These are phyloP conservation scores for Leucoraja ocellata DNA, from an alignment of 2,797 vertebrate genomes.

Conservation along the genomic window DNA sequence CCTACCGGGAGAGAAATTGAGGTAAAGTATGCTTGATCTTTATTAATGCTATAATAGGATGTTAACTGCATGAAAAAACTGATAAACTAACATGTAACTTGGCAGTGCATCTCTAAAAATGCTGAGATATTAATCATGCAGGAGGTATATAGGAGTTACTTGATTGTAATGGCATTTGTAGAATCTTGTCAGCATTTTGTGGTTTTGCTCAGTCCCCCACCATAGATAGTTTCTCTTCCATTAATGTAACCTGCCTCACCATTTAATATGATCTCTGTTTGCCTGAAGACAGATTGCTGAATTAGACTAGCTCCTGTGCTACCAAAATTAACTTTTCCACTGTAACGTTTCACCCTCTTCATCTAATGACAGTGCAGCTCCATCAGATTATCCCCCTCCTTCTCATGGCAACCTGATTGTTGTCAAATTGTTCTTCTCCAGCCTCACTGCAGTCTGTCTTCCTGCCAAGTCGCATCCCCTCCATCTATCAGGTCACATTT, in stretches of 20 bases:
- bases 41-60: neutral
- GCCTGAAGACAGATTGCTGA: neutral
- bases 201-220: neutral
- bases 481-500: neutral
- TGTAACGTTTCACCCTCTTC: neutral
- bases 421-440: neutral
- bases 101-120: neutral
- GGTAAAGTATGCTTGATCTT: too few species aligned
- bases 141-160: neutral
- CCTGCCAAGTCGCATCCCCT: neutral
- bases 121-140: neutral
- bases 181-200: neutral
- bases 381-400: neutral
- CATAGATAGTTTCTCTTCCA: neutral
- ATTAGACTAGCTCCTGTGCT: neutral
- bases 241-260: neutral
- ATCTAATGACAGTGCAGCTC: neutral
- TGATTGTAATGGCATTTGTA: neutral
- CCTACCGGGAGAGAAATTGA: too few species aligned
- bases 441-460: neutral
- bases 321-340: neutral
- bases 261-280: neutral
- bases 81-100: neutral
- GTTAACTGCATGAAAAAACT: neutral
- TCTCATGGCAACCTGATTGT: neutral